Evolutionary conservation across 2,888 invertebrate species (phyloP), one percentile per base, ranked within the genome.

Genomic region (Automeris io): DNA sequence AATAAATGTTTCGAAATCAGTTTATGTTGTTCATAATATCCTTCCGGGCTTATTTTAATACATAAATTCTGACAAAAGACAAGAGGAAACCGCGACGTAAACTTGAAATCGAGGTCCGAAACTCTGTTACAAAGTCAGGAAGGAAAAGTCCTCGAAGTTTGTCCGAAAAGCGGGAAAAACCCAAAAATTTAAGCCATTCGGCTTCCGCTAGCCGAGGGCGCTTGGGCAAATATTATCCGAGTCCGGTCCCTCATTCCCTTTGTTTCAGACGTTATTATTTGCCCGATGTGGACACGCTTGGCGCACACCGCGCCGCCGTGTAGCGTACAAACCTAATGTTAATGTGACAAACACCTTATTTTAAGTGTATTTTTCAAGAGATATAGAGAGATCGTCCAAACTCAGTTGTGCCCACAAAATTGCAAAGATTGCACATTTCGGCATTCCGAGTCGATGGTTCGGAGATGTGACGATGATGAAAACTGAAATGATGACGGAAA

Each of bases 171-270:
- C 67, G 61, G 57, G 70, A 69, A 61, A 72, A 77, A 75, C 69
- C 70, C 71, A 56, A 69, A 76, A 82, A 76, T 77, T 71, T 67
- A 68, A 75, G 67, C 63, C 67, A 69, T 70, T 70, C 69, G 66
- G 70, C 65, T 77, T 80, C 82, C 81, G 73, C 57, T 58, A 64
- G 64, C 54, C 61, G 68, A 57, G 65, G 63, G 61, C 55, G 57
- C 54, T 54, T 51, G 64, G 69, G 74, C 74, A 75, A 81, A 83
- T 76, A 81, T 80, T 79, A 83, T 81, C 75, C 75, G 66, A 71
- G 68, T 61, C 62, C 73, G 47, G 67, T 70, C 72, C 73, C 74
- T 77, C 72, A 74, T 80, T 69, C 67, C 52, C 65, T 77, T 85
- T 82, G 81, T 82, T 83, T 79, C 65, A 74, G 66, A 61, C 59